Conservation (phyloP, 2,888 invertebrate genomes). For the Hydraecia micacea region DNA sequence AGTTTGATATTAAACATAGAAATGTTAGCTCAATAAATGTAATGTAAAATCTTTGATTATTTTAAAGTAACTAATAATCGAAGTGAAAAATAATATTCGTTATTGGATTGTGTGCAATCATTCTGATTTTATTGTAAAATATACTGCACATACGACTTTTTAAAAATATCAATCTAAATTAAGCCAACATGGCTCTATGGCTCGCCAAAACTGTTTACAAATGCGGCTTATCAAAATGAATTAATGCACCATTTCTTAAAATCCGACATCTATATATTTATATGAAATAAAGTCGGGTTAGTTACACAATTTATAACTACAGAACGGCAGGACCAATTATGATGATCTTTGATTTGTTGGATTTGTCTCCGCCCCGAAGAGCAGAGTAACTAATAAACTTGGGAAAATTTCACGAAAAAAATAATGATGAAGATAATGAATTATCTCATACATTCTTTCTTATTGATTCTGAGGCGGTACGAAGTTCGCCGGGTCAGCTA, state of each 20-base stretch:
- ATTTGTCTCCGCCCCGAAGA: background rate
- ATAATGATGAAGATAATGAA: too few species aligned
- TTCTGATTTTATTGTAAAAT: constrained; percentile 27
- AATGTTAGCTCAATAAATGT: constrained; percentile 39
- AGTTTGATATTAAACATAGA: constrained; percentile 55
- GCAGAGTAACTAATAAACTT: too few species aligned
- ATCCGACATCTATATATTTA: too few species aligned
- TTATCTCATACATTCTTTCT: background rate
- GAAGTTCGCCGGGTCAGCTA: background rate
- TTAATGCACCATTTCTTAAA: too few species aligned
- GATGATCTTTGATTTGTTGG: background rate
- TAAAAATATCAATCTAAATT: background rate
- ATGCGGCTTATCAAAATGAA: too few species aligned
- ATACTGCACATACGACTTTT: constrained; percentile 35
- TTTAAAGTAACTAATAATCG: constrained; percentile 26
- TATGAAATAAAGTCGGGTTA: background rate
- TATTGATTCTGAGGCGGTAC: background rate
- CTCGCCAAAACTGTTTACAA: background rate
- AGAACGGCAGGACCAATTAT: background rate
- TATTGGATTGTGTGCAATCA: constrained; percentile 30
- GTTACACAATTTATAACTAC: background rate
- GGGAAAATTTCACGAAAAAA: too few species aligned
- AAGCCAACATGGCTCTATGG: background rate
- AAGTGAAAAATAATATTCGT: constrained; percentile 21
- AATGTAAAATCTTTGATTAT: constrained; percentile 43